Percentiles rank a stretch among this genome's conserved stretches.
phyloP scores from a whole-genome alignment of 2,113 vertebrate genomes.

The Embiotoca jacksoni region DNA sequence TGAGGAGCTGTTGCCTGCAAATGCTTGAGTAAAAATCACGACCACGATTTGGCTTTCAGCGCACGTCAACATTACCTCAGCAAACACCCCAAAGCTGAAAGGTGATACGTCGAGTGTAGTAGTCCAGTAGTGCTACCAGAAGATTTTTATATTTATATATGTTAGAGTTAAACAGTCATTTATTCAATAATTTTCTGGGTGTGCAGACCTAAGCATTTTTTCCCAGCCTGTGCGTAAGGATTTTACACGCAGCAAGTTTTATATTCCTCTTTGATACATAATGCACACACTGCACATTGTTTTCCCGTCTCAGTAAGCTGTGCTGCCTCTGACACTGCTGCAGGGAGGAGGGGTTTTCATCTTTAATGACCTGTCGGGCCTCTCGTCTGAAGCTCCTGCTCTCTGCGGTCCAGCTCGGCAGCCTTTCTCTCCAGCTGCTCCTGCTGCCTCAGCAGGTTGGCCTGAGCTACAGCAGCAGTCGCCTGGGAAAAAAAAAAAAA shows the following conservation, averaged over 20 bases:
- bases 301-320: conserved; percentile 1
- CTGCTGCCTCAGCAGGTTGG: conserved; percentile 93
- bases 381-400: conserved; percentile 89
- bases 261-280: neutral
- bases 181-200: too few relatives aligned
- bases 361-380: conserved; percentile 72
- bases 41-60: too few relatives aligned
- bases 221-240: neutral
- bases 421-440: conserved; percentile 96
- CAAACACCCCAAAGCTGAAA: too few relatives aligned
- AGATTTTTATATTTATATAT: too few relatives aligned
- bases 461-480: conserved; percentile 89
- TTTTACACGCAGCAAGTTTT: neutral
- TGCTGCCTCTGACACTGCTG: conserved; percentile 3
- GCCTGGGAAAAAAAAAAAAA: conserved; percentile 80
- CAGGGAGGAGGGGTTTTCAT: neutral
- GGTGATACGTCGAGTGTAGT: too few relatives aligned
- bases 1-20: too few relatives aligned
- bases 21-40: too few relatives aligned
- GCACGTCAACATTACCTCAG: too few relatives aligned
- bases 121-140: too few relatives aligned
- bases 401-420: conserved; percentile 94
- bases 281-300: conserved; percentile 22
- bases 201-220: neutral
- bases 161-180: too few relatives aligned